Evolutionary conservation across 2,113 vertebrate genomes (phyloP), one percentile per base, ranked within the genome.

Genomic region (Rhinopomastus cyanomelas): DNA sequence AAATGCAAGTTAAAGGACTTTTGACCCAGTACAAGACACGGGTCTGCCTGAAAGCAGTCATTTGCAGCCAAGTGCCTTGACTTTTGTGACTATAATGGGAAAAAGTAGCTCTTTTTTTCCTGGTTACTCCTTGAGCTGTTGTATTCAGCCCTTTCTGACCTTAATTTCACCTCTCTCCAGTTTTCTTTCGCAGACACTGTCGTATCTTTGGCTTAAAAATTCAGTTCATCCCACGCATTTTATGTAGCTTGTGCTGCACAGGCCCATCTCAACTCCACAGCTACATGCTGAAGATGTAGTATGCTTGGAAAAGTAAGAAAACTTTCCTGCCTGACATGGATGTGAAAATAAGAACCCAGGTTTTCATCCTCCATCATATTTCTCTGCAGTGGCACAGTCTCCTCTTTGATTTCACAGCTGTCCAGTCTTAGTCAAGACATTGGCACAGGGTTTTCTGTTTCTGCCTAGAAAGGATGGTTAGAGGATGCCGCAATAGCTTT

Each of bases 111-210:
- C 22, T 56, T 42, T 30, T 82, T 81, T 89, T 86, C 34, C 25
- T 60, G 34, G 44, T 76, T 79, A 21, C 6, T 78, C 32, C 20
- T 39, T 51, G 61, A 66, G 42, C n/a, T 78, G 9, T 68, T 89
- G 21, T 56, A 56, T 18, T 80, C 42, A 42, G 14, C 32, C 46
- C 20, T 73, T 82, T 73, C 37, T 91, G 61, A 74, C 68, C 83
- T 67, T 88, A 85, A 86, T 93, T 93, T 94, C 68, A 81, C 52
- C 56, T 42, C 6, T 89, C 25, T 91, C 37, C 10, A 36, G 44
- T 83, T 80, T 89, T 73, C 64, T 80, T 87, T 26, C 52, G 87
- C 59, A 51, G 52, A 2, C 6, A 72, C 16, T 27, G 21, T 42
- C 61, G 46, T 83, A 55, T 34, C 67, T 85, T 76, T 87, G 67